Evolutionary conservation across 2,888 invertebrate species (phyloP).

Genomic region (Corythucha ciliata): DNA sequence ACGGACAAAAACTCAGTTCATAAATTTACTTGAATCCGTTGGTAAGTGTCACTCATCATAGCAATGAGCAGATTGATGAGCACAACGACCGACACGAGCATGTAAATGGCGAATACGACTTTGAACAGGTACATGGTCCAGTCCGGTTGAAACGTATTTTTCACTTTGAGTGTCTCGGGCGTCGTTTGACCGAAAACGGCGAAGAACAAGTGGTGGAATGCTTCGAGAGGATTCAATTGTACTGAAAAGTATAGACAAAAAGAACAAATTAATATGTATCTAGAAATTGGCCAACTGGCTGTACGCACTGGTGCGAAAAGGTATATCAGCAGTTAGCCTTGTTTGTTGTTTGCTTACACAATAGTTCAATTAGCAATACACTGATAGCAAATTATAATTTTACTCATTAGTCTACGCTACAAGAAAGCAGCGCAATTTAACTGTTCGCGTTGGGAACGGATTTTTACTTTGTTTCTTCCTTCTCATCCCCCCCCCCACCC

Average conservation of each 20-base stretch:
- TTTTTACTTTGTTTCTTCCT: too few relatives aligned
- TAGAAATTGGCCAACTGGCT: not conserved
- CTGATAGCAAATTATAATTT: too few relatives aligned
- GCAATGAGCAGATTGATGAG: slow-evolving; percentile 99
- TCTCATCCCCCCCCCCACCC: too few relatives aligned
- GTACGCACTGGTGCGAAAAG: too few relatives aligned
- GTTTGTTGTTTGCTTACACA: too few relatives aligned
- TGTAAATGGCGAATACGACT: slow-evolving; percentile 84
- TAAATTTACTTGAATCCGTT: slow-evolving; percentile 80
- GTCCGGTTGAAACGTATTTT: slow-evolving; percentile 56
- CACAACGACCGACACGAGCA: slow-evolving; percentile 98
- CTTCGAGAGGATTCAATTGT: slow-evolving; percentile 80
- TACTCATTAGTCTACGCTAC: too few relatives aligned
- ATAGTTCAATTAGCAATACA: too few relatives aligned
- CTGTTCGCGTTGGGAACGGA: too few relatives aligned
- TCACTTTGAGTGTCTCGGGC: slow-evolving; percentile 64
- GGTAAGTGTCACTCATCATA: slow-evolving; percentile 99
- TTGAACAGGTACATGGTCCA: slow-evolving; percentile 85
- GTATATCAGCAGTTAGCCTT: too few relatives aligned
- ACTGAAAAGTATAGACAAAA: slow-evolving; percentile 52
- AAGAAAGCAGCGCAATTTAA: too few relatives aligned
- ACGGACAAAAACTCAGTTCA: not conserved
- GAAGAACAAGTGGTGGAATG: slow-evolving; percentile 97
- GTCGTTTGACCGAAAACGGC: slow-evolving; percentile 94
- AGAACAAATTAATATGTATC: not conserved